Base-by-base conservation (phyloP, 2,797 vertebrate species). In the Cuculus canorus region DNA sequence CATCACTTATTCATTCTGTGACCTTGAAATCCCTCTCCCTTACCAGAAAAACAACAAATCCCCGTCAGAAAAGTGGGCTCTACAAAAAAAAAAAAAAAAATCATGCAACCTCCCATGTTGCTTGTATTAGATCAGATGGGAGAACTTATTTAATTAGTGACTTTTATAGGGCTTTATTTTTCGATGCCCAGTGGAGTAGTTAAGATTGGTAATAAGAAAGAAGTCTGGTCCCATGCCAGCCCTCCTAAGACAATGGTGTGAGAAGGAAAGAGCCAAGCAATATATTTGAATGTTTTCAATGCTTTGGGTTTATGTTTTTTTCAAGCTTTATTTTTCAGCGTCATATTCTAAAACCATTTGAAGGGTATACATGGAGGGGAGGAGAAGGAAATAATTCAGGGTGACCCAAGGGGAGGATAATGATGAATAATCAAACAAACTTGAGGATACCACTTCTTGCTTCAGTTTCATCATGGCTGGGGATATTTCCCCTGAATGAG, bases 11-110 rank as follows among this genome's bases (percentile, higher is more conserved):
- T 97, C 91, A 97, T 96, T 82, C 60, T 2, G 0, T 96, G 96
- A 96, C 97, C 96, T 97, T 96, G 96, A 97, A 97, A 97, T 96
- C 96, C 96, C 96, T 97, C 92, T 96, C 78, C 90, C 84, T 94
- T 61, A 88, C 92, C 82, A 84, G 86, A 88, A 95, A 95, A 97
- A 95, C 87, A 95, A 83, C 82, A 0, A 89, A 79, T 90, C 93
- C 91, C 73, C 11, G 0, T 92, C 92, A 93, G 93, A 87, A 91
- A 86, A 91, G 93, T 64, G 93, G 75, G 65, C 61, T 94, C 73
- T 60, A 78, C 82, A 71, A 77, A 95, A 95, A 35, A 23, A 18
- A 24, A 39, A 35, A 73, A 80, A 70, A 70, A 86, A 86, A 84
- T 86, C 85, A 57, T 2, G 10, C 90, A 96, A 66, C 93, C 88